Percentiles rank a stretch among this genome's conserved stretches.
Conservation (phyloP, 2,797 vertebrate species). For the Acipenser transmontanus region DNA sequence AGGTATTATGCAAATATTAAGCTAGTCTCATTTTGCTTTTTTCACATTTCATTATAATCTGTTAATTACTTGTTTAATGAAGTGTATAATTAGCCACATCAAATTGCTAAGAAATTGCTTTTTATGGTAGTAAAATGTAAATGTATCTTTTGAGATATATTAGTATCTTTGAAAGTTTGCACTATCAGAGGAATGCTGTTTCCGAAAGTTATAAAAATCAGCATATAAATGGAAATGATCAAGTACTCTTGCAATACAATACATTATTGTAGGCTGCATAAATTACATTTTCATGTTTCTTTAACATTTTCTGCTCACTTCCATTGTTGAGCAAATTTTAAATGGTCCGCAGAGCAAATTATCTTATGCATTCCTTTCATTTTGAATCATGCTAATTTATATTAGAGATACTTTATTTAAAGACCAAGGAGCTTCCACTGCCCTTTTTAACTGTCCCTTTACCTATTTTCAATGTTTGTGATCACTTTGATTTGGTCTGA, state of each 20-base stretch:
- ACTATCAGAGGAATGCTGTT: not conserved
- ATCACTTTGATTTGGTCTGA: too few relatives aligned
- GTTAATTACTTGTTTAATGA: slow-evolving; percentile 77
- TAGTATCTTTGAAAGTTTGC: too few relatives aligned
- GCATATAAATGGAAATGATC: not conserved
- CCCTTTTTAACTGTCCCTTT: too few relatives aligned
- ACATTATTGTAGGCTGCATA: not conserved
- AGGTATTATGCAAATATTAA: too few relatives aligned
- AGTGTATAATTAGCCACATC: slow-evolving; percentile 73
- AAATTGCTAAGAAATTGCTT: slow-evolving; percentile 58
- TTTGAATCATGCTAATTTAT: not conserved
- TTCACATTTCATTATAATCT: slow-evolving; percentile 57
- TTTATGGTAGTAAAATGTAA: too few relatives aligned
- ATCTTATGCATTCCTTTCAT: not conserved
- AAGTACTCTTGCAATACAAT: not conserved
- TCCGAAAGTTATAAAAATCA: not conserved
- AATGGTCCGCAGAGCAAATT: not conserved
- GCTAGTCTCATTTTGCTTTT: slow-evolving; percentile 46
- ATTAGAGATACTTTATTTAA: not conserved
- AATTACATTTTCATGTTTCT: not conserved
- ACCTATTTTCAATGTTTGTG: too few relatives aligned
- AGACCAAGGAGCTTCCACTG: too few relatives aligned
- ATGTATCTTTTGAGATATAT: too few relatives aligned
- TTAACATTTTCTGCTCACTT: not conserved
- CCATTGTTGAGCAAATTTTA: not conserved